Conservation (phyloP, 1,140 invertebrate species). For the Meloidogyne chitwoodi region DNA sequence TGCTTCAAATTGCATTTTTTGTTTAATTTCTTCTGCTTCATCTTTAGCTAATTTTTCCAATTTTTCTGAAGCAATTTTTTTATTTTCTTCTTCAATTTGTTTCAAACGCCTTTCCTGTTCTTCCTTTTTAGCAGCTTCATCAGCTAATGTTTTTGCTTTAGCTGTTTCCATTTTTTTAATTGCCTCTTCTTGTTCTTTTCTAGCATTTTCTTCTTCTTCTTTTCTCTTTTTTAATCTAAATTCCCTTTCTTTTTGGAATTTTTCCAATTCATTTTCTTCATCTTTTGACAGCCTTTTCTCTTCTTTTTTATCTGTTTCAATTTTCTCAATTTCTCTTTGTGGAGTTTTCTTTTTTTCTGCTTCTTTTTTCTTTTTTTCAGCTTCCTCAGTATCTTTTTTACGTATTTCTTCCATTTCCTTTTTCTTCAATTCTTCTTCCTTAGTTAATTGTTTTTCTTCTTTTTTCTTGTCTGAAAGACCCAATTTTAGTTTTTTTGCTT, state of each 20-base stretch:
- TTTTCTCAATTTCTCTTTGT: not conserved
- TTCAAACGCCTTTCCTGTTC: not conserved
- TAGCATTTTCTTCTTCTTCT: constrained; percentile 16
- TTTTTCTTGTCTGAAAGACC: constrained; percentile 6
- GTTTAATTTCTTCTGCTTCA: not conserved
- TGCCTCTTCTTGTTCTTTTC: not conserved
- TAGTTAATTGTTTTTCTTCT: not conserved
- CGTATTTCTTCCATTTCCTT: constrained; percentile 10
- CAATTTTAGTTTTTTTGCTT: constrained; percentile 4
- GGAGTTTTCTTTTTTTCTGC: not conserved
- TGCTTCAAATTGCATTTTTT: not conserved
- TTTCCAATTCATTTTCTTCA: not conserved
- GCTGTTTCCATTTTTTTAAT: not conserved
- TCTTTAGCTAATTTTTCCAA: not conserved
- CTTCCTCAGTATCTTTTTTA: constrained; percentile 16
- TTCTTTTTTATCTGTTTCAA: not conserved
- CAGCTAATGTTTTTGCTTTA: not conserved
- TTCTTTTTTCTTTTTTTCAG: constrained; percentile 19
- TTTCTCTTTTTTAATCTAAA: constrained; percentile 7
- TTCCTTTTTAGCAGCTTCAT: not conserved
- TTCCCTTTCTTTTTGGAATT: not conserved
- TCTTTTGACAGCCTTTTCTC: not conserved
- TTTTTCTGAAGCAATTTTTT: not conserved
- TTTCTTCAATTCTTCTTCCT: constrained; percentile 18
- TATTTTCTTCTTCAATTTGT: not conserved